phyloP scores from a whole-genome alignment of 1,140 invertebrate species.

The Formica selysi region DNA sequence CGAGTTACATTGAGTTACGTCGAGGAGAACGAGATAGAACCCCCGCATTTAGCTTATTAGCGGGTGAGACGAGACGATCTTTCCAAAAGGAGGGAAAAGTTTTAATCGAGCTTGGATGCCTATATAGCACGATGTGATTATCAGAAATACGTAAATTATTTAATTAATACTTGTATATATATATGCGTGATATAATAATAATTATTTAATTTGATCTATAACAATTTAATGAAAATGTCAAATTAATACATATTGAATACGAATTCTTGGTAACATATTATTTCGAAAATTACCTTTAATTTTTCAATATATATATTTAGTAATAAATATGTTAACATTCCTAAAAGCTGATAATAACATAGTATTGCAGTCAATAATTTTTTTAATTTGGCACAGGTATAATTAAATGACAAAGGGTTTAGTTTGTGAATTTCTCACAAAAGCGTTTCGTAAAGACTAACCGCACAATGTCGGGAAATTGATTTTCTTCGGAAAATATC shows the following conservation, averaged over 20 bases:
- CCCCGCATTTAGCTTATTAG: conserved; percentile 72
- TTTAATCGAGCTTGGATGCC: not conserved
- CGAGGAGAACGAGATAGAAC: not conserved
- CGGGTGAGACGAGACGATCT: not conserved
- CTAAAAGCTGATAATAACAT: not conserved
- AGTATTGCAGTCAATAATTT: not conserved
- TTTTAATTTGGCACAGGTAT: not conserved
- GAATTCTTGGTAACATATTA: not conserved
- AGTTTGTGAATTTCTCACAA: conserved; percentile 34
- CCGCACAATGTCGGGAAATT: conserved; percentile 34
- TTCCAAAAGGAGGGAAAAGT: not conserved
- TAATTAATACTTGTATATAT: not conserved
- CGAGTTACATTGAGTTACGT: conserved; percentile 14
- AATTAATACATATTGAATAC: not conserved
- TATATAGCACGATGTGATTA: not conserved
- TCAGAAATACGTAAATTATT: not conserved
- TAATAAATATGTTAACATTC: not conserved
- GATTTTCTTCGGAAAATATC: conserved; percentile 58
- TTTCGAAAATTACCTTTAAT: conserved; percentile 3
- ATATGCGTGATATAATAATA: not conserved
- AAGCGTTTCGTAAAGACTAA: not conserved
- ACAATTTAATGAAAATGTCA: not conserved
- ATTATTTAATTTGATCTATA: not conserved
- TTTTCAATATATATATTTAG: not conserved
- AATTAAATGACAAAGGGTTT: not conserved